Conservation (phyloP, 2,888 invertebrate genomes). For the Yponomeuta plumbellus region DNA sequence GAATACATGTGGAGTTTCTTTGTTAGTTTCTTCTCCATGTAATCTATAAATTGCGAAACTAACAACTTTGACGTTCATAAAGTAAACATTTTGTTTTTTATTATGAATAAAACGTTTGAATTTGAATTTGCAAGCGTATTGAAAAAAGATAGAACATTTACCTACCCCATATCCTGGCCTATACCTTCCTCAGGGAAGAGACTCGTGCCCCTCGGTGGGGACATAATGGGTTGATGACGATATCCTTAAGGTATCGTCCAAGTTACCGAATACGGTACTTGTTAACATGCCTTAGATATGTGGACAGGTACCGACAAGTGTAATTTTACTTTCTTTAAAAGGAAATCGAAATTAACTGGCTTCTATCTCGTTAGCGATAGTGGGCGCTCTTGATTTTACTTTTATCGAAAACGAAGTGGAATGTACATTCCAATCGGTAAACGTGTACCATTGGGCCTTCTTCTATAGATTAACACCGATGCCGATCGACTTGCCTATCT, state of each 20-base stretch:
- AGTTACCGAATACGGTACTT: conserved; percentile 37
- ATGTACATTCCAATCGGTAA: conserved; percentile 38
- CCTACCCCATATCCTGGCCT: neutral
- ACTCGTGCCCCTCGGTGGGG: too few species aligned
- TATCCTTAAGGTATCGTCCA: conserved; percentile 22
- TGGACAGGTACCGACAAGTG: conserved; percentile 45
- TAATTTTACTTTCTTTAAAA: conserved; percentile 74
- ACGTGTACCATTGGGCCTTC: conserved; percentile 5
- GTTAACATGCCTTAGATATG: conserved; percentile 44
- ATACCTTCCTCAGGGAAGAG: too few species aligned
- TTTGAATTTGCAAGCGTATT: too few species aligned
- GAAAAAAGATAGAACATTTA: neutral
- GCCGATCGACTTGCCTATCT: neutral
- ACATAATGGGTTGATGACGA: too few species aligned
- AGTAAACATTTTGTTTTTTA: too few species aligned
- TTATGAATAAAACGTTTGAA: too few species aligned
- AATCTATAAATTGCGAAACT: too few species aligned
- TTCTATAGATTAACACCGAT: neutral
- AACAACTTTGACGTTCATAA: too few species aligned
- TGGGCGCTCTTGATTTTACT: conserved; percentile 56
- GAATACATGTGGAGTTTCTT: too few species aligned
- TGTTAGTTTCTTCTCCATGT: too few species aligned
- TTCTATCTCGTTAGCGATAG: conserved; percentile 68
- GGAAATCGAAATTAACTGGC: conserved; percentile 74
- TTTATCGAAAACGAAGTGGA: conserved; percentile 43